These are phyloP conservation scores for Sphinx pinastri DNA, from an alignment of 2,888 invertebrate genomes.

Conservation along the genomic window DNA sequence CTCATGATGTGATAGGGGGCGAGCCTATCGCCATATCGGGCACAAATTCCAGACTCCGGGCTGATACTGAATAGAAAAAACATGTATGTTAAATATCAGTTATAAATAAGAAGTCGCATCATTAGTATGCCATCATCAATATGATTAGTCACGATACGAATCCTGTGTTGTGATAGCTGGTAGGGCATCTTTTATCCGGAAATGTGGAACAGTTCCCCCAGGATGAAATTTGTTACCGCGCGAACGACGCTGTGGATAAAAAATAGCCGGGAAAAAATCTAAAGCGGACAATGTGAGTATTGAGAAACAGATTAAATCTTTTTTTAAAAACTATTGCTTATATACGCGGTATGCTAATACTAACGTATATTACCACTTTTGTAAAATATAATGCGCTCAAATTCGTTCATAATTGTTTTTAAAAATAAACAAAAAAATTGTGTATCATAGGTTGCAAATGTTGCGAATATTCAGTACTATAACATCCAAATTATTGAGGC, in stretches of 20 bases:
- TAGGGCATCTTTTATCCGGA: conserved; percentile 7
- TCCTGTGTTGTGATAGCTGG: conserved; percentile 7
- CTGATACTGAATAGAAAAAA: too few species aligned
- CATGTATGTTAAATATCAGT: too few species aligned
- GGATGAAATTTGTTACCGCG: conserved; percentile 17
- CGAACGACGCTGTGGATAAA: conserved; percentile 10
- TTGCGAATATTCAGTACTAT: neutral
- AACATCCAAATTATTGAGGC: too few species aligned
- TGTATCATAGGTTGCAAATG: too few species aligned
- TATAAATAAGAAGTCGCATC: too few species aligned
- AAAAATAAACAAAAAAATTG: too few species aligned
- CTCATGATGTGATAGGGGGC: too few species aligned
- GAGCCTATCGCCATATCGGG: too few species aligned
- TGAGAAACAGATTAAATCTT: neutral
- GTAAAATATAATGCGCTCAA: too few species aligned
- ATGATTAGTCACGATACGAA: conserved; percentile 4
- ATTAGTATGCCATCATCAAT: neutral
- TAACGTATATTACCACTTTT: too few species aligned
- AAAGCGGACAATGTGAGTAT: conserved; percentile 8
- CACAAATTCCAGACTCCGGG: too few species aligned
- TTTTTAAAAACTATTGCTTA: neutral
- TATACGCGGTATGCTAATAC: neutral
- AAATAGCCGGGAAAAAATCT: conserved; percentile 15
- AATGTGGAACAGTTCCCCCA: conserved; percentile 19
- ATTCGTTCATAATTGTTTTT: too few species aligned